phyloP scores from a whole-genome alignment of 2,888 invertebrate genomes.

The Acheta domesticus region DNA sequence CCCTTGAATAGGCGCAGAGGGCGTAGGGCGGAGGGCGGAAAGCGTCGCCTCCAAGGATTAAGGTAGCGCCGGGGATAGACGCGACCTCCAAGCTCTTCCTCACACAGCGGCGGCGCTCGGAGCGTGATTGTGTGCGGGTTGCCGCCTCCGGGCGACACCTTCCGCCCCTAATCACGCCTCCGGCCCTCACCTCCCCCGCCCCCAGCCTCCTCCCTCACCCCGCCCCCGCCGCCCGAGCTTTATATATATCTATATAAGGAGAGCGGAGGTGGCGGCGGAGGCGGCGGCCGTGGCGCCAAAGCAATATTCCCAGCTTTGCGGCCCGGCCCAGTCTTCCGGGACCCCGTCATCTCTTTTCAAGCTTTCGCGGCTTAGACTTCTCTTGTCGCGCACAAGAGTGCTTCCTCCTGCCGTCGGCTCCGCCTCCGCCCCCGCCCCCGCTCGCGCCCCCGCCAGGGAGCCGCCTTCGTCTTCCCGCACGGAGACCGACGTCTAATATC shows the following conservation, averaged over 20 bases:
- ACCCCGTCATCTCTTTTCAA: not conserved
- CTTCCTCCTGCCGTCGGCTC: not conserved
- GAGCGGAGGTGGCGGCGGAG: no score
- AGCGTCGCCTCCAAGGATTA: no score
- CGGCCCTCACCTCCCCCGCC: not conserved
- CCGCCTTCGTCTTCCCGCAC: not conserved
- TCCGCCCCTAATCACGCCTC: not conserved
- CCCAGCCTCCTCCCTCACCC: not conserved
- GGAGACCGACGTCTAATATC: not conserved
- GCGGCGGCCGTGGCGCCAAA: not conserved
- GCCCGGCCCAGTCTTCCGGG: not conserved
- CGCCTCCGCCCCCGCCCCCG: not conserved
- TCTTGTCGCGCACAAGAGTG: not conserved
- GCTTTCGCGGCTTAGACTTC: conserved; percentile 2
- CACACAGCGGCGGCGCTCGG: no score
- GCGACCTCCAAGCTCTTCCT: no score
- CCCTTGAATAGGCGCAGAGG: no score
- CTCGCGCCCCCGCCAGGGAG: not conserved
- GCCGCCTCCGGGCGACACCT: no score
- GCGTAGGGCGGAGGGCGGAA: no score
- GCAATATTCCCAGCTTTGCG: conserved; percentile 18
- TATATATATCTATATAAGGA: no score
- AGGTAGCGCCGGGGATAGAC: no score
- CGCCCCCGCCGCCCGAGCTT: no score
- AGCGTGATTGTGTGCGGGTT: no score